Percentiles rank a stretch among this genome's conserved stretches.
phyloP scores from a whole-genome alignment of 37 sponge, comb jelly and placozoan species.

The Agelas oroides region DNA sequence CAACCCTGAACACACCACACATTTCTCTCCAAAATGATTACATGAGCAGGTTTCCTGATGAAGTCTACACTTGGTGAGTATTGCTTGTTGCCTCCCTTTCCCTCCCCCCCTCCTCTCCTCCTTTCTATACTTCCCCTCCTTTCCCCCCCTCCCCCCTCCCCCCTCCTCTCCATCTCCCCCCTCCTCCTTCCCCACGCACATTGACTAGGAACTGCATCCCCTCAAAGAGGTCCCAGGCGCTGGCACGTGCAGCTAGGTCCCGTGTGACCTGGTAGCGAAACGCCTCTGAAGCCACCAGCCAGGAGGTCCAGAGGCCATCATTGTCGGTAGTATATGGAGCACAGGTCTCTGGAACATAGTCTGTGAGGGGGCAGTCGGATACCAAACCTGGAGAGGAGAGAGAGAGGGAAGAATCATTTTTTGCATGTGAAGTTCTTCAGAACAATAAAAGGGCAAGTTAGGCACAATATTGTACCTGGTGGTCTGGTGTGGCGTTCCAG shows the following conservation, averaged over 20 bases:
- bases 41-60: too few relatives aligned
- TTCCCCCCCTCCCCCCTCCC: too few relatives aligned
- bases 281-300: constrained; percentile 76
- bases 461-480: constrained; percentile 50
- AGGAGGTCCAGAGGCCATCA: constrained; percentile 89
- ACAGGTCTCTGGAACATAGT: constrained; percentile 67
- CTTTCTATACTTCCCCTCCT: too few relatives aligned
- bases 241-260: constrained; percentile 39
- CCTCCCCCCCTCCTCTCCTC: too few relatives aligned
- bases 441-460: too few relatives aligned
- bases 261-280: constrained; percentile 73
- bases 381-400: constrained; percentile 57
- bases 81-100: too few relatives aligned
- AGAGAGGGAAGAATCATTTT: too few relatives aligned
- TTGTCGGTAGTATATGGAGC: constrained; percentile 76
- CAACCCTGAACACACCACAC: too few relatives aligned
- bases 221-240: constrained; percentile 66
- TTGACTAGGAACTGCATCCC: constrained; percentile 77
- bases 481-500: constrained; percentile 68
- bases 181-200: constrained; percentile 17
- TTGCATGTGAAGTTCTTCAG: too few relatives aligned
- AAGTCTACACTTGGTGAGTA: too few relatives aligned
- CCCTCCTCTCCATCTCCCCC: too few relatives aligned
- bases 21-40: too few relatives aligned
- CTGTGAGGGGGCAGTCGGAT: constrained; percentile 68